Percentiles rank a stretch among this genome's conserved stretches.
phyloP scores from a whole-genome alignment of 2,113 vertebrate genomes.

The Jaculus jaculus region DNA sequence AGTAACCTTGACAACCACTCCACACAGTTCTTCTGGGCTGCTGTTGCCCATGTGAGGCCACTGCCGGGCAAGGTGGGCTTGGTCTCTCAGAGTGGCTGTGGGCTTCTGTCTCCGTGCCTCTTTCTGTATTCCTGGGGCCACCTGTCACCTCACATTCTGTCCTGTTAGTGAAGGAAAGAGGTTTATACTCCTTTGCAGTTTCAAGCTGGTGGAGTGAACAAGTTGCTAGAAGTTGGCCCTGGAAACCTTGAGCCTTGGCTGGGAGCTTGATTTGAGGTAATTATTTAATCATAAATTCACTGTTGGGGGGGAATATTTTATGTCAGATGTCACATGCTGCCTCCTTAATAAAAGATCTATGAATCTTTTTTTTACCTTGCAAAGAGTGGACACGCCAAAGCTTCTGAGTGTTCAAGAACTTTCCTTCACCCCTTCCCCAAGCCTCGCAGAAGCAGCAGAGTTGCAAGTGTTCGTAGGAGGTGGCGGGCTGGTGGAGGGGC shows the following conservation, averaged over 20 bases:
- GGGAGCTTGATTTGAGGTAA: not conserved
- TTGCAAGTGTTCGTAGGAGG: not conserved
- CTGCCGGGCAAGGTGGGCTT: no score
- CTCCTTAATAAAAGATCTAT: not conserved
- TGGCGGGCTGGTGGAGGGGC: not conserved
- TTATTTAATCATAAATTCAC: not conserved
- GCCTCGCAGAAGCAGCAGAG: not conserved
- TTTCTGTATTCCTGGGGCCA: slow-evolving; percentile 15
- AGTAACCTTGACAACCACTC: not conserved
- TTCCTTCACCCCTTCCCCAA: not conserved
- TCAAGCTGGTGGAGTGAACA: not conserved
- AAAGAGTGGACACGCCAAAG: slow-evolving; percentile 21
- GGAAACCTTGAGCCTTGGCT: not conserved
- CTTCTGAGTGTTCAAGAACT: slow-evolving; percentile 12
- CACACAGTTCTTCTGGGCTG: no score
- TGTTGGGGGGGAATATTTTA: not conserved
- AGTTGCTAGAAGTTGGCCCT: slow-evolving; percentile 8
- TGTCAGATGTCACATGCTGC: not conserved
- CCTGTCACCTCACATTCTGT: slow-evolving; percentile 51
- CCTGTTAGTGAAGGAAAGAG: not conserved
- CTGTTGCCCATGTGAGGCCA: not conserved
- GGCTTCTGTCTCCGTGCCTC: not conserved
- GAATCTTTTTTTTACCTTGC: not conserved
- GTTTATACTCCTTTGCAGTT: not conserved
- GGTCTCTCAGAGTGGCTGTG: not conserved